A percentile compares a stretch with the other conserved stretches of the same genome.
Conservation (phyloP, 2,888 invertebrate species). For the Pediacus dermestoides region DNA sequence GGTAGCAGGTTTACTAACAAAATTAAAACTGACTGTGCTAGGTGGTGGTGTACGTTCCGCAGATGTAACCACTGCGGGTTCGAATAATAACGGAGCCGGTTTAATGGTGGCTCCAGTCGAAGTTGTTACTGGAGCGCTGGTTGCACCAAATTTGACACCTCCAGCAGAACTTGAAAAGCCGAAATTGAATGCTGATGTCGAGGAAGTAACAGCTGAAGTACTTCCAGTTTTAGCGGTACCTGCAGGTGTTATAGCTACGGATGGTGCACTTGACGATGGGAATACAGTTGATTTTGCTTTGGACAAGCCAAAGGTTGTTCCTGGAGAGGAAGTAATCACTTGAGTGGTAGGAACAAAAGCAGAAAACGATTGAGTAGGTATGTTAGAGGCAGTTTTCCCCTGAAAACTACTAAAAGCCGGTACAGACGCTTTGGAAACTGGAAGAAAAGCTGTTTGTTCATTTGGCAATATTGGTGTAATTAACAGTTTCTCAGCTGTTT, state of each 20-base stretch:
- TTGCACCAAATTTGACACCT: neutral
- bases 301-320: neutral
- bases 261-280: no score
- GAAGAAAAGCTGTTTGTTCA: no score
- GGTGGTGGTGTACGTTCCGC: no score
- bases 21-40: no score
- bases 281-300: neutral
- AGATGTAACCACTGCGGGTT: no score
- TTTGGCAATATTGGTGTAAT: no score
- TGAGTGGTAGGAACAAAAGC: constrained; percentile 24
- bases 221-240: neutral
- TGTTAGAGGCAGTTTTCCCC: constrained; percentile 2
- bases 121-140: neutral
- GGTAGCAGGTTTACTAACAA: no score
- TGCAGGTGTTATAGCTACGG: neutral
- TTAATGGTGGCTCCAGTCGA: constrained; percentile 1
- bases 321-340: constrained; percentile 9
- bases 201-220: neutral
- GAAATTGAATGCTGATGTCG: neutral
- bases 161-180: neutral
- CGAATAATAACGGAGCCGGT: no score
- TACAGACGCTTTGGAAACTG: no score
- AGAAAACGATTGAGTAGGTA: constrained; percentile 10
- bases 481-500: no score
- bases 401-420: constrained; percentile 13